Evolutionary conservation across 2,888 invertebrate species (phyloP).

Genomic region (Rotaria magnacalcarata): DNA sequence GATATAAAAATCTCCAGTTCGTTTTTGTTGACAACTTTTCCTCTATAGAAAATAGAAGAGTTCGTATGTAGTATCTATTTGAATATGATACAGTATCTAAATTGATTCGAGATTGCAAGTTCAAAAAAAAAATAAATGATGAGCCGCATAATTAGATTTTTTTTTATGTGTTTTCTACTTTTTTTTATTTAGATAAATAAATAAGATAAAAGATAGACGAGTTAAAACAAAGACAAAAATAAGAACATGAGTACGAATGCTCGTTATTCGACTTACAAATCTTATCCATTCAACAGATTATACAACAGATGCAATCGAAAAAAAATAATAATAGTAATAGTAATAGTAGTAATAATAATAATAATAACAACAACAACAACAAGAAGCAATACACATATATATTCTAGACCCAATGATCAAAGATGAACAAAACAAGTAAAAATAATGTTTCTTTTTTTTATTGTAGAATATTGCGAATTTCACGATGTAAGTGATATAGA

Average conservation of each 20-base stretch:
- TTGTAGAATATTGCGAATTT: conserved; percentile 70
- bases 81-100: no score
- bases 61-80: no score
- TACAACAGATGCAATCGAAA: not conserved
- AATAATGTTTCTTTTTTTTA: not conserved
- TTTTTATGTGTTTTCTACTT: not conserved
- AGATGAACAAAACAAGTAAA: not conserved
- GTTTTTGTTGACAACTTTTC: no score
- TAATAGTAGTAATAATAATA: no score
- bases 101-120: no score
- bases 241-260: not conserved
- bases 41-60: no score
- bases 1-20: no score
- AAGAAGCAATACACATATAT: not conserved
- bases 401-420: not conserved
- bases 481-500: conserved; percentile 96
- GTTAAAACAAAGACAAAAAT: not conserved
- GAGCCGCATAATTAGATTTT: no score
- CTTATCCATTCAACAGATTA: not conserved
- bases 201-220: not conserved
- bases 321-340: not conserved
- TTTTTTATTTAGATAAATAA: not conserved
- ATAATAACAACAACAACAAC: not conserved
- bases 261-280: not conserved
- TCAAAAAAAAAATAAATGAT: no score